Conservation (phyloP, 37 sponge, comb jelly and placozoan species). For the Agelas oroides region DNA sequence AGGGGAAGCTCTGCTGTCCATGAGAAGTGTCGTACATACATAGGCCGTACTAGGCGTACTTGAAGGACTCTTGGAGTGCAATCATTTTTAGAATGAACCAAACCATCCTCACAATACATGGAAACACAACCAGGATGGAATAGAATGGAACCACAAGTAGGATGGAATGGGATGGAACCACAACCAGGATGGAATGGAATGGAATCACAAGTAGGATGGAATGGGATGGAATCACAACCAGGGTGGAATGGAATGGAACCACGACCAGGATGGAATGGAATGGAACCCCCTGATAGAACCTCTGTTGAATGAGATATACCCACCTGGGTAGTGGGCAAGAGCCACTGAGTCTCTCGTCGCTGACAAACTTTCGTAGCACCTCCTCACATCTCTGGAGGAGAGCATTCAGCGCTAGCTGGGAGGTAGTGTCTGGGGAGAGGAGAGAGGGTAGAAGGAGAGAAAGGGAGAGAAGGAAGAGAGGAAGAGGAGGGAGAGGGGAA, state of each 20-base stretch:
- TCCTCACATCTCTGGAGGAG: constrained; percentile 80
- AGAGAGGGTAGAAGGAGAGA: neutral
- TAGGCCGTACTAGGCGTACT: too few species aligned
- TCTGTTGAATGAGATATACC: too few species aligned
- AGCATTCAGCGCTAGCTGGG: constrained; percentile 79
- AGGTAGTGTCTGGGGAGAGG: constrained; percentile 31
- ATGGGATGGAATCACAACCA: neutral
- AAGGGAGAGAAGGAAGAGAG: neutral
- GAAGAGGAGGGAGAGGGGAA: too few species aligned
- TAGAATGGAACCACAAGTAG: neutral
- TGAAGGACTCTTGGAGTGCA: too few species aligned
- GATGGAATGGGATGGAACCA: neutral
- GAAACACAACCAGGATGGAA: neutral
- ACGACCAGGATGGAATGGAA: neutral
- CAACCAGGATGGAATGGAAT: neutral
- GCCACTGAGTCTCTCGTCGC: constrained; percentile 83
- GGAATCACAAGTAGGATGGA: neutral
- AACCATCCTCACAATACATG: too few species aligned
- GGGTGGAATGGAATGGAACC: neutral
- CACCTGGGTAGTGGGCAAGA: constrained; percentile 81
- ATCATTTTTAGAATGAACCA: too few species aligned
- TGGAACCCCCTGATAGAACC: neutral
- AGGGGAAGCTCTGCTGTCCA: too few species aligned
- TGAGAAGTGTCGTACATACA: too few species aligned
- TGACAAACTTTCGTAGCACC: constrained; percentile 68